These are phyloP conservation scores for Agonopterix heracliana DNA, from an alignment of 2,888 invertebrate species.

Conservation along the genomic window DNA sequence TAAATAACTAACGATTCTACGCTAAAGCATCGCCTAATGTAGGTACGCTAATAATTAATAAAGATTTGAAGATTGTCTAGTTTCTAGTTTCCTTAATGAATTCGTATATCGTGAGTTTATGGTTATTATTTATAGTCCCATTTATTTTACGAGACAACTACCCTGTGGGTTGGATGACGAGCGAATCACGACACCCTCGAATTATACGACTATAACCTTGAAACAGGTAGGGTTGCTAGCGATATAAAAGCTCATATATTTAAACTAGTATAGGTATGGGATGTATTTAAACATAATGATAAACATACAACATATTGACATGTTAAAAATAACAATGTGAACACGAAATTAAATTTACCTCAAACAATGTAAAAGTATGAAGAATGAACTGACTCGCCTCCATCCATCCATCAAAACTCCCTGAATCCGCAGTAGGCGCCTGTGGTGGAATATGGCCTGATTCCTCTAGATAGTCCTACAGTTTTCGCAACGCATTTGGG, in stretches of 20 bases:
- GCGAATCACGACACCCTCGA: constrained; percentile 24
- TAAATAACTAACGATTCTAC: constrained; percentile 20
- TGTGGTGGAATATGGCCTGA: too few species aligned
- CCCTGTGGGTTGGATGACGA: constrained; percentile 20
- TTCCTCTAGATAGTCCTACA: too few species aligned
- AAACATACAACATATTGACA: too few species aligned
- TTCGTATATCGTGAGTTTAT: constrained; percentile 18
- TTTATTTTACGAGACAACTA: constrained; percentile 21
- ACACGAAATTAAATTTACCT: too few species aligned
- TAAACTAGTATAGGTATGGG: constrained; percentile 13
- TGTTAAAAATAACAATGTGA: too few species aligned
- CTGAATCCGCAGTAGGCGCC: too few species aligned
- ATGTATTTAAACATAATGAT: constrained; percentile 14
- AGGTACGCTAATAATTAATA: constrained; percentile 7
- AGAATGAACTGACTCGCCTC: too few species aligned
- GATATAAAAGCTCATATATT: constrained; percentile 20
- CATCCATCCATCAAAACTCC: too few species aligned
- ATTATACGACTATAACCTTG: constrained; percentile 21
- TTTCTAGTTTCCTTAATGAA: constrained; percentile 23
- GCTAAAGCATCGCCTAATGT: not conserved
- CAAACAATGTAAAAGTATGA: too few species aligned
- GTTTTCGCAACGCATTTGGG: too few species aligned
- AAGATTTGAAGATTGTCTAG: constrained; percentile 9
- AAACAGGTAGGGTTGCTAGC: constrained; percentile 24
- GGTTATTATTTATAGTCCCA: constrained; percentile 25